phyloP scores from a whole-genome alignment of 2,888 invertebrate species.

The Hedychridium roseum region DNA sequence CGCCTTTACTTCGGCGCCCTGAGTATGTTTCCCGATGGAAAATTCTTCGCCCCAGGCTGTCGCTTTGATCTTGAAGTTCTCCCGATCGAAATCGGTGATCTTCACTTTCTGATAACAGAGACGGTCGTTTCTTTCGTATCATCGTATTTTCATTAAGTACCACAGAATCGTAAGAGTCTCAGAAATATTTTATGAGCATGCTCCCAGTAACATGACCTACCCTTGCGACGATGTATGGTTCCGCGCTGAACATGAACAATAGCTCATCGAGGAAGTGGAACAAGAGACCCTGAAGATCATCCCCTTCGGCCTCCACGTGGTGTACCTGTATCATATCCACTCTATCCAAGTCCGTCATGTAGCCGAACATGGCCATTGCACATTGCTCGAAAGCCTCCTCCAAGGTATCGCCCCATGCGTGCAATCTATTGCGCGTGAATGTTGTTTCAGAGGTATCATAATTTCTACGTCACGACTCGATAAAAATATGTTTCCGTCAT shows the following conservation, averaged over 20 bases:
- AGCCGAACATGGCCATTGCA: conserved; percentile 95
- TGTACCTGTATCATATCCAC: conserved; percentile 83
- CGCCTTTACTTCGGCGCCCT: conserved; percentile 98
- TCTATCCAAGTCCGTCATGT: conserved; percentile 91
- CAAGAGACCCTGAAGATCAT: conserved; percentile 87
- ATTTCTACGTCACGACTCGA: neutral
- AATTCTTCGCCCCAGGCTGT: conserved; percentile 92
- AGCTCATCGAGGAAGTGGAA: conserved; percentile 95
- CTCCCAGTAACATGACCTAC: conserved; percentile 65
- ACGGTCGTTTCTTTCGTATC: too few relatives aligned
- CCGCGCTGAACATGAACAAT: conserved; percentile 90
- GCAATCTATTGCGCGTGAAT: conserved; percentile 69
- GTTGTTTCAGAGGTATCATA: neutral
- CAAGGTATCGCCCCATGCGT: conserved; percentile 89
- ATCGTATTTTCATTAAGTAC: too few relatives aligned
- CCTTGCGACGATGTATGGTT: conserved; percentile 82
- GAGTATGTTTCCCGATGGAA: conserved; percentile 90
- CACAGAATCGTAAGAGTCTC: conserved; percentile 8
- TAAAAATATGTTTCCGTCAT: too few relatives aligned
- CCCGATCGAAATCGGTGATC: conserved; percentile 86
- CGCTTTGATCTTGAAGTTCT: conserved; percentile 81
- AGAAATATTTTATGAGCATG: neutral
- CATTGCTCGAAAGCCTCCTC: conserved; percentile 94
- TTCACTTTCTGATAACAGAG: conserved; percentile 85
- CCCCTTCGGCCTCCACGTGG: conserved; percentile 86